phyloP scores from a whole-genome alignment of 2,888 invertebrate species.

The Heliconius charithonia region DNA sequence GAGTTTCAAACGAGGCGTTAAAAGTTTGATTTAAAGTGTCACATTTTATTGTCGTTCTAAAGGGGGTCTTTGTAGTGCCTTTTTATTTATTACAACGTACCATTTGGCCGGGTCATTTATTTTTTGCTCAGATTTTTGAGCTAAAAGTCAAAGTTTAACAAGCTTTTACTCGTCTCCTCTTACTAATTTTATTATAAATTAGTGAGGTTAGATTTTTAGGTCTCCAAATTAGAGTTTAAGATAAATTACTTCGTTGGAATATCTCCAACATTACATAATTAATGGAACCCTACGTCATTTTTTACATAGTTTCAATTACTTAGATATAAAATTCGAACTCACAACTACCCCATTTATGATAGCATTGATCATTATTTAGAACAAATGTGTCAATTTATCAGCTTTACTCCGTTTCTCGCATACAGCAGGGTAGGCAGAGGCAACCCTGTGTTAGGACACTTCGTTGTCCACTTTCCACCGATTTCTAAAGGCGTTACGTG shows the following conservation, averaged over 20 bases:
- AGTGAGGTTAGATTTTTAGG: too few species aligned
- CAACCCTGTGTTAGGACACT: too few species aligned
- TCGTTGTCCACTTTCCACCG: too few species aligned
- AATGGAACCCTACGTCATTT: too few species aligned
- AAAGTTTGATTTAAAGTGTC: constrained; percentile 39
- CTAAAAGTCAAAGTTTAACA: constrained; percentile 25
- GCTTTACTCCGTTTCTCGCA: too few species aligned
- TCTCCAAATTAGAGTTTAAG: too few species aligned
- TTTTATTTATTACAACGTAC: constrained; percentile 73
- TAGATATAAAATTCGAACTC: background rate
- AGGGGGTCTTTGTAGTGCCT: constrained; percentile 56
- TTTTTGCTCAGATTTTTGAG: constrained; percentile 58
- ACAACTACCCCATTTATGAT: background rate
- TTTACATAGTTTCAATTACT: background rate
- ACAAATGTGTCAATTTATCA: background rate
- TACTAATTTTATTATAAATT: background rate
- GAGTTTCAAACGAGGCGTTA: constrained; percentile 34
- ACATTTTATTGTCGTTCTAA: constrained; percentile 50
- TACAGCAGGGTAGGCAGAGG: too few species aligned
- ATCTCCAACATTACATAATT: too few species aligned
- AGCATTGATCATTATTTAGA: background rate
- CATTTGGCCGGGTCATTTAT: constrained; percentile 73
- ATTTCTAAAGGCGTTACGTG: too few species aligned
- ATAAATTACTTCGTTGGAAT: too few species aligned
- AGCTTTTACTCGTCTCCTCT: constrained; percentile 2